phyloP scores from a whole-genome alignment of 2,113 vertebrate genomes.

The Lanius ludovicianus region DNA sequence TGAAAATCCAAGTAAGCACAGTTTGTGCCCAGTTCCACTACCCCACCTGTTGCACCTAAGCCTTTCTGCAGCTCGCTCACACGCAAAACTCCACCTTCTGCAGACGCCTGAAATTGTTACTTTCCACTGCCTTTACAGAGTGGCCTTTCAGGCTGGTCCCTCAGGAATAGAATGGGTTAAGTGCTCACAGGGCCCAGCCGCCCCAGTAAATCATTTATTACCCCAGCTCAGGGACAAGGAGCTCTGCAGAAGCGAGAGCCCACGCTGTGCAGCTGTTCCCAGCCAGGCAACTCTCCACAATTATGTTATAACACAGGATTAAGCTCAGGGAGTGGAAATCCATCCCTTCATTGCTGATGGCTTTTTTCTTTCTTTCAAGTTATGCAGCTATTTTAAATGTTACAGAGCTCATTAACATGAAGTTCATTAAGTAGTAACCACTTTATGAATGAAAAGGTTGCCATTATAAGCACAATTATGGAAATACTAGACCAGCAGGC shows the following conservation, averaged over 20 bases:
- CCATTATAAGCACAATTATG: conserved; percentile 7
- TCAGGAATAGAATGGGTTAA: not conserved
- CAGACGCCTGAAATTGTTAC: not conserved
- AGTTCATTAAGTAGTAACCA: conserved; percentile 40
- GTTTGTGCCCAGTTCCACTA: not conserved
- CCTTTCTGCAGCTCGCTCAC: not conserved
- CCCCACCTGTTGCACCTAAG: not conserved
- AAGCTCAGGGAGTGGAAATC: not conserved
- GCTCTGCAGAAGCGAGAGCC: not conserved
- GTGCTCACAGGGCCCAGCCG: not conserved
- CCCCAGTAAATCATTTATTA: conserved; percentile 55
- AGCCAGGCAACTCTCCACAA: conserved; percentile 34
- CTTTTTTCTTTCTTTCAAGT: not conserved
- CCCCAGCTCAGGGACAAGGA: not conserved
- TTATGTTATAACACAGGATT: conserved; percentile 9
- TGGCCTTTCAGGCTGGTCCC: not conserved
- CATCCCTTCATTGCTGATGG: not conserved
- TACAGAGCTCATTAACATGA: conserved; percentile 6
- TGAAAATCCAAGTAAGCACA: not conserved
- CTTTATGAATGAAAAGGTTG: conserved; percentile 3
- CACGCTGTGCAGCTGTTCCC: conserved; percentile 54
- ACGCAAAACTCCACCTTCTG: not conserved
- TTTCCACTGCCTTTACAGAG: not conserved
- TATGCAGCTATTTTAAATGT: conserved; percentile 25
- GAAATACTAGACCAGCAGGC: conserved; percentile 40